Base-by-base conservation (phyloP, 2,113 vertebrate genomes). In the Varanus salvator region DNA sequence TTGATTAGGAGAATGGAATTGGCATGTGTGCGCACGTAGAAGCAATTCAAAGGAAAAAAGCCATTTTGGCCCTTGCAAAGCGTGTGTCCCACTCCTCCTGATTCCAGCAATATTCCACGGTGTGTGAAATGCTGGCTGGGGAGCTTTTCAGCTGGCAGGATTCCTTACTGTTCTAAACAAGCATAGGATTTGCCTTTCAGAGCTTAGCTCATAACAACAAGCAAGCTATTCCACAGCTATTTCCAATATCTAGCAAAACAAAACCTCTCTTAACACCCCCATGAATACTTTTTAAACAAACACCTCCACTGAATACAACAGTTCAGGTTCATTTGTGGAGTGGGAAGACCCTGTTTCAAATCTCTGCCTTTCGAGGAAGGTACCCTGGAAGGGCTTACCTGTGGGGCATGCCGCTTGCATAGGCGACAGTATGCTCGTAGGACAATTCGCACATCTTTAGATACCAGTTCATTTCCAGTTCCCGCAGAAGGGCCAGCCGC, bases 381-480 rank as follows among this genome's bases (percentile, higher is more conserved):
- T 1, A 19, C 1, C 34, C 11, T 64, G 0, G n/a, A 23, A 21
- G 23, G 17, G 90, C 98, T 98, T 97, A 99, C 99, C 98, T 98
- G 98, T 99, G 98, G 1, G 96, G 97, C 99, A 99, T 99, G 34
- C 98, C 98, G 0, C 98, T 98, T 94, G 95, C 96, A 92, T 95
- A 94, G 84, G 98, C 97, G 0, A 98, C 97, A 48, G 98, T 98
- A 91, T 97, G 97, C 89, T 99, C 98, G 71, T 95, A 96, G 77
- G 98, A 98, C 80, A 99, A 95, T 76, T 98, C 98, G 8, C 97
- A 98, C 89, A 98, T 95, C 87, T 97, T 97, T 78, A 99, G 96
- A 96, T 99, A 99, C 98, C 98, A 99, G 96, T 92, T 98, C 97
- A 98, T 98, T 97, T 99, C 99, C 95, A 98, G 96, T 91, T 99